A percentile compares a stretch with the other conserved stretches of the same genome.
These are phyloP conservation scores for Cataglyphis cursor DNA, from an alignment of 2,888 invertebrate species.

Conservation along the genomic window DNA sequence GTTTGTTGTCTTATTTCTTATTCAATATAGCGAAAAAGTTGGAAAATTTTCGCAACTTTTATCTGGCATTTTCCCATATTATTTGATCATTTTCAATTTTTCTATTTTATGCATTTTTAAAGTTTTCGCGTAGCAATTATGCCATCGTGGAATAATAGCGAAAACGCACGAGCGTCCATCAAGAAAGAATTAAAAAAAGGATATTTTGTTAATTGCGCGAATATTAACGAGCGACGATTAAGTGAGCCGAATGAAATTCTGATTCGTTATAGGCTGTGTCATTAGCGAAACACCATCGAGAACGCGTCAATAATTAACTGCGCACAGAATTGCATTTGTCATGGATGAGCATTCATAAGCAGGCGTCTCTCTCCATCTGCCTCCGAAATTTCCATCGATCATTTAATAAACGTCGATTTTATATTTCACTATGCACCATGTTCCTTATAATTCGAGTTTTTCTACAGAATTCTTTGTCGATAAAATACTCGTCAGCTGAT, in stretches of 20 bases:
- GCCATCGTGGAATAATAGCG: not conserved
- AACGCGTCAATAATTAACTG: conserved; percentile 44
- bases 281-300: conserved; percentile 36
- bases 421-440: conserved; percentile 23
- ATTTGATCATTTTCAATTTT: not conserved
- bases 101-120: not conserved
- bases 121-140: not conserved
- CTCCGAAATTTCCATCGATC: conserved; percentile 39
- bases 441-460: not conserved
- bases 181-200: not conserved
- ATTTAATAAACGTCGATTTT: conserved; percentile 36
- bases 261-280: conserved; percentile 10
- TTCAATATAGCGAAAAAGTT: not conserved
- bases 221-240: conserved; percentile 18
- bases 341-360: conserved; percentile 31
- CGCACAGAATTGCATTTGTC: conserved; percentile 47
- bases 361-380: not conserved
- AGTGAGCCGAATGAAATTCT: conserved; percentile 22
- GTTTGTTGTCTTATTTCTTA: not conserved
- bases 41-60: not conserved
- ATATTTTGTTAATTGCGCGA: not conserved
- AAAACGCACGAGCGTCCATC: not conserved
- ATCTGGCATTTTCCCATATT: not conserved
- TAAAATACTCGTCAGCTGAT: conserved; percentile 36
- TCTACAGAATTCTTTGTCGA: not conserved